A percentile compares a stretch with the other conserved stretches of the same genome.
phyloP scores from a whole-genome alignment of 1,140 invertebrate species.

The Drosophila hydei region DNA sequence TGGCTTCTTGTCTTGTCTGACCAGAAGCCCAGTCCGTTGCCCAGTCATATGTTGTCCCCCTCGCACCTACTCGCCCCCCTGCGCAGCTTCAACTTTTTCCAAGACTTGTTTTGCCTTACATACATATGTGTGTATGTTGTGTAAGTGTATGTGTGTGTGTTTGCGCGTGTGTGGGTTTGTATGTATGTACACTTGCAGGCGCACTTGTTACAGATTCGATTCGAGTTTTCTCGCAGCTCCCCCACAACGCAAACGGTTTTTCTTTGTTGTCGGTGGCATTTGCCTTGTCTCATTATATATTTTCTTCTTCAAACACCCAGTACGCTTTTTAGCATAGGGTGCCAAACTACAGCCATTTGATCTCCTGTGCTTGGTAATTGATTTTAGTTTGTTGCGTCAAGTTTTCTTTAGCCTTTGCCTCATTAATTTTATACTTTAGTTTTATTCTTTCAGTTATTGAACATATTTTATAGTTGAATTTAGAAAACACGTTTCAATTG shows the following conservation, averaged over 20 bases:
- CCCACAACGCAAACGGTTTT: constrained; percentile 39
- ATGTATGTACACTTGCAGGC: constrained; percentile 14
- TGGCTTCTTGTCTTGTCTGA: constrained; percentile 23
- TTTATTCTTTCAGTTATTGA: not conserved
- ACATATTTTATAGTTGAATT: too few species aligned
- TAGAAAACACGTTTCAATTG: too few species aligned
- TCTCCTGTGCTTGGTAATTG: not conserved
- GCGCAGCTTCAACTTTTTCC: not conserved
- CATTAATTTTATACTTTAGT: not conserved
- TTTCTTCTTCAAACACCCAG: constrained; percentile 17
- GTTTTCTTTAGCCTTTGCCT: not conserved
- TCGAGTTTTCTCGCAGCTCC: constrained; percentile 19
- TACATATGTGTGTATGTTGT: constrained; percentile 12
- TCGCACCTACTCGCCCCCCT: not conserved
- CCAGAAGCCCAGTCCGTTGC: constrained; percentile 4
- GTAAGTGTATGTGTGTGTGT: not conserved
- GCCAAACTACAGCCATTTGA: not conserved
- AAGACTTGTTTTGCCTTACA: constrained; percentile 41
- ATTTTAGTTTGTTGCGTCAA: not conserved
- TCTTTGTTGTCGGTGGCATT: constrained; percentile 38
- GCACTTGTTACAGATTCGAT: constrained; percentile 69
- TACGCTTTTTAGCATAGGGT: not conserved
- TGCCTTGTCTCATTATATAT: constrained; percentile 17
- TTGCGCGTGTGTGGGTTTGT: not conserved
- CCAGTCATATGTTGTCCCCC: constrained; percentile 12